Evolutionary conservation across 2,888 invertebrate genomes (phyloP).

Genomic region (Lepetodrilus schrolli): DNA sequence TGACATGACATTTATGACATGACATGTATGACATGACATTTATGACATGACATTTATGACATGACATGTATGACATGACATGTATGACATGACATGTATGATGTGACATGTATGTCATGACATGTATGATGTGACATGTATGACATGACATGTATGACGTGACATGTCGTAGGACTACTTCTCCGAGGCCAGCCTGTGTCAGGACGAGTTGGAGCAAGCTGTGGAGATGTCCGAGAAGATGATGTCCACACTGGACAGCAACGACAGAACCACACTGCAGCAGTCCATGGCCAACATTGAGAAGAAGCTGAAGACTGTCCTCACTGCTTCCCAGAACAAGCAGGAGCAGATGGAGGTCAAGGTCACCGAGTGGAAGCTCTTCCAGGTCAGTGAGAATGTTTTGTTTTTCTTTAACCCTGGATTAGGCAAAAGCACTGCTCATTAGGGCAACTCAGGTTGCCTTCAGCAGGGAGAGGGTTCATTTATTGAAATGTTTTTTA

Average conservation of each 20-base stretch:
- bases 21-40: too few relatives aligned
- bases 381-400: slow-evolving; percentile 78
- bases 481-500: too few relatives aligned
- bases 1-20: too few relatives aligned
- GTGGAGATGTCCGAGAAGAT: slow-evolving; percentile 68
- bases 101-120: too few relatives aligned
- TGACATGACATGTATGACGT: not conserved
- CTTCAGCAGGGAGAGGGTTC: too few relatives aligned
- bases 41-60: too few relatives aligned
- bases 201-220: slow-evolving; percentile 71
- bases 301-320: slow-evolving; percentile 82
- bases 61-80: too few relatives aligned
- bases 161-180: slow-evolving; percentile 67
- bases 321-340: slow-evolving; percentile 88
- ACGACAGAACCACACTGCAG: slow-evolving; percentile 69
- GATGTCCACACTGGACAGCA: slow-evolving; percentile 66
- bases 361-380: slow-evolving; percentile 89
- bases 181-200: slow-evolving; percentile 70
- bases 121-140: too few relatives aligned
- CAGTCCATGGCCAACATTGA: slow-evolving; percentile 79
- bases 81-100: too few relatives aligned
- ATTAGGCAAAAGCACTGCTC: too few relatives aligned
- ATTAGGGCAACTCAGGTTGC: too few relatives aligned
- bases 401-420: too few relatives aligned
- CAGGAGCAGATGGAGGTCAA: slow-evolving; percentile 86